These are phyloP conservation scores for Sminthurides bifidus DNA, from an alignment of 1,140 invertebrate genomes.

Conservation along the genomic window DNA sequence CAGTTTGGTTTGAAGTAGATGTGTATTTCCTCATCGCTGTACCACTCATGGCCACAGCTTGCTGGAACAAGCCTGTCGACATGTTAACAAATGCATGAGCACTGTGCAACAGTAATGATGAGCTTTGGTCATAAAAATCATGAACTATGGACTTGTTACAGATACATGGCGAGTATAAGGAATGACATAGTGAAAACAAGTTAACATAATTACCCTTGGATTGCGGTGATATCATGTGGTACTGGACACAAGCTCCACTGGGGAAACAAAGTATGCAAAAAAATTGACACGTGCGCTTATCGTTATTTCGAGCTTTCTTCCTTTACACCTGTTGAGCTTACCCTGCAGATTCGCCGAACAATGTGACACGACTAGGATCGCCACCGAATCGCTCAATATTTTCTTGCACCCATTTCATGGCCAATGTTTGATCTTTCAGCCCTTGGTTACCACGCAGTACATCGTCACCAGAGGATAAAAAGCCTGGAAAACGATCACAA, in stretches of 20 bases:
- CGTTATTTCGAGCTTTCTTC: too few relatives aligned
- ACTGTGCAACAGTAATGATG: too few relatives aligned
- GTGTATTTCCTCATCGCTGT: constrained; percentile 40
- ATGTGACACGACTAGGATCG: constrained; percentile 23
- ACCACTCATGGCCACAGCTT: constrained; percentile 10
- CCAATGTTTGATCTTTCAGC: constrained; percentile 33
- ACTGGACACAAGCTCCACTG: constrained; percentile 33
- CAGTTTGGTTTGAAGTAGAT: constrained; percentile 4
- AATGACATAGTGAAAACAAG: not conserved
- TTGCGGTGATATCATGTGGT: constrained; percentile 28
- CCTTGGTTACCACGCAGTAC: constrained; percentile 29
- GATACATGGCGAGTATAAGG: not conserved
- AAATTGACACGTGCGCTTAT: not conserved
- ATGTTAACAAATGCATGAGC: too few relatives aligned
- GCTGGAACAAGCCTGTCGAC: constrained; percentile 13
- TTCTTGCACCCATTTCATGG: constrained; percentile 40
- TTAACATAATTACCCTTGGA: constrained; percentile 21
- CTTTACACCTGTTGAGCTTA: too few relatives aligned
- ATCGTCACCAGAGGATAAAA: constrained; percentile 11
- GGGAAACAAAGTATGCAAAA: constrained; percentile 24
- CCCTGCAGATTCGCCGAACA: constrained; percentile 2
- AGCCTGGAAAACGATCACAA: constrained; percentile 29
- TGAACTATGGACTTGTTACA: too few relatives aligned
- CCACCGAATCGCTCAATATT: constrained; percentile 38
- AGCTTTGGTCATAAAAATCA: too few relatives aligned